A percentile compares a stretch with the other conserved stretches of the same genome.
phyloP scores from a whole-genome alignment of 2,888 invertebrate genomes.

The Zaprionus bogoriensis region DNA sequence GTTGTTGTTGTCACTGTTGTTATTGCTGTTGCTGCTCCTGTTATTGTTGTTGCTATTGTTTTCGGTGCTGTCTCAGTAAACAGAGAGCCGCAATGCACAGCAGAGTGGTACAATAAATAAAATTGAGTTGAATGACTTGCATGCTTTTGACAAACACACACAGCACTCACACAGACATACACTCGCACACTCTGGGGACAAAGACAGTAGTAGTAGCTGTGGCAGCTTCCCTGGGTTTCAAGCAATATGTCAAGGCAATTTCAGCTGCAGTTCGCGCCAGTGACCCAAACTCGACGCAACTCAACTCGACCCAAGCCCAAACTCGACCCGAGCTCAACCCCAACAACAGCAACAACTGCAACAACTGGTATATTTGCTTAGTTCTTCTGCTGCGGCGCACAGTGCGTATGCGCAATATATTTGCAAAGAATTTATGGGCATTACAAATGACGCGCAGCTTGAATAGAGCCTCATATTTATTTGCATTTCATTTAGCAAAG shows the following conservation, averaged over 20 bases:
- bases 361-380: slow-evolving; percentile 47
- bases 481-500: slow-evolving; percentile 44
- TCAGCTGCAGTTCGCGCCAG: slow-evolving; percentile 46
- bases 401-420: slow-evolving; percentile 60
- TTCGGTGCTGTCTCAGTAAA: slow-evolving; percentile 24
- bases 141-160: slow-evolving; percentile 52
- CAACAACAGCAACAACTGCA: slow-evolving; percentile 12
- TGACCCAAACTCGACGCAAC: slow-evolving; percentile 37
- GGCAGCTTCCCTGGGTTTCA: slow-evolving; percentile 38
- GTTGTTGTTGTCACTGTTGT: slow-evolving; percentile 4
- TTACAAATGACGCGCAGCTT: slow-evolving; percentile 53
- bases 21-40: slow-evolving; percentile 5
- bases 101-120: slow-evolving; percentile 63
- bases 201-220: slow-evolving; percentile 33
- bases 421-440: slow-evolving; percentile 53
- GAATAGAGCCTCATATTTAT: slow-evolving; percentile 44
- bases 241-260: slow-evolving; percentile 65
- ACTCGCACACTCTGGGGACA: slow-evolving; percentile 17
- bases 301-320: slow-evolving; percentile 31
- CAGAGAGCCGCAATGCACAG: slow-evolving; percentile 30
- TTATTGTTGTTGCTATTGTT: slow-evolving; percentile 8
- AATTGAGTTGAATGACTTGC: slow-evolving; percentile 68
- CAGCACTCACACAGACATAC: not conserved
- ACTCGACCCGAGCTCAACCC: too few species aligned
- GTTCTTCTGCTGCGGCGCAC: slow-evolving; percentile 40